Conservation (phyloP, 2,888 invertebrate species). For the Aplocera efformata region DNA sequence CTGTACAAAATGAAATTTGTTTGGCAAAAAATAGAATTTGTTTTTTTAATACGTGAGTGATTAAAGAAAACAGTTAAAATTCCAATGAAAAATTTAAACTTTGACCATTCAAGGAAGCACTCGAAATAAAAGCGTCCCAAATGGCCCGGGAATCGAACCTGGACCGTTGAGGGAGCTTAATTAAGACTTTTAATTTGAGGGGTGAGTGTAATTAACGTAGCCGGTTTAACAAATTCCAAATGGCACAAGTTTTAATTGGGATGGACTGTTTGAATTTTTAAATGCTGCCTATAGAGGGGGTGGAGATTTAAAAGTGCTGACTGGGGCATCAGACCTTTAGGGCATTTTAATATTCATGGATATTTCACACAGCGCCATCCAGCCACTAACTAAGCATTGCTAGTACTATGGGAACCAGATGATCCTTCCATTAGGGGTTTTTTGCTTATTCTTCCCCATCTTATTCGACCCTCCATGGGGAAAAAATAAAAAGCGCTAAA, state of each 20-base stretch:
- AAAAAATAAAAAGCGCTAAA: too few species aligned
- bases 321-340: too few species aligned
- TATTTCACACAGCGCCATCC: too few species aligned
- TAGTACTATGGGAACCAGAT: too few species aligned
- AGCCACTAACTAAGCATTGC: too few species aligned
- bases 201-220: conserved; percentile 41
- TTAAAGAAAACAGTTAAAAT: conserved; percentile 1
- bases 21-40: too few species aligned
- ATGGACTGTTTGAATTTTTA: conserved; percentile 21
- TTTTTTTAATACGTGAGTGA: too few species aligned
- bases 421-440: too few species aligned
- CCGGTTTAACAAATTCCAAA: conserved; percentile 40
- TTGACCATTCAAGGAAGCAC: conserved; percentile 18
- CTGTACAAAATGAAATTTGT: too few species aligned
- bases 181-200: conserved; percentile 39
- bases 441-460: too few species aligned
- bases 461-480: too few species aligned
- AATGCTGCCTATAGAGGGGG: background rate
- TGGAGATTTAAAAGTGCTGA: background rate
- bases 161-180: conserved; percentile 25
- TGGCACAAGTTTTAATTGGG: conserved; percentile 29
- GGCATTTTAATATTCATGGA: too few species aligned
- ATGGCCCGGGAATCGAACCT: conserved; percentile 36
- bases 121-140: conserved; percentile 33
- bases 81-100: conserved; percentile 44